Percentiles rank a stretch among this genome's conserved stretches.
These are phyloP conservation scores for Patella caerulea DNA, from an alignment of 2,888 invertebrate species.

Conservation along the genomic window DNA sequence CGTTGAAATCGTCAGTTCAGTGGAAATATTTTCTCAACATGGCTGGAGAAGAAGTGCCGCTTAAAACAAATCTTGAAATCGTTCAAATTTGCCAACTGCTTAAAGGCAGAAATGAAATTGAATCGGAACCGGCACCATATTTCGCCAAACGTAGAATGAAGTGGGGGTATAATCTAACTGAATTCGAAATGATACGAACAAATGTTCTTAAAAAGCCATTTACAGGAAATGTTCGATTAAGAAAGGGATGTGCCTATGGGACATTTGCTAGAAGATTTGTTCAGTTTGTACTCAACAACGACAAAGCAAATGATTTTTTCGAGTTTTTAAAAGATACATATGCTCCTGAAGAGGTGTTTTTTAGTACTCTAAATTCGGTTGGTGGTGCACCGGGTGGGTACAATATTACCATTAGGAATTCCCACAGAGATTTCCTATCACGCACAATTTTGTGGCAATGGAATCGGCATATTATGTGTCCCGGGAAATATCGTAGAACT, in stretches of 20 bases:
- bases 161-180: conserved; percentile 31
- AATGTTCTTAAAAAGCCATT: conserved; percentile 38
- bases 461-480: conserved; percentile 26
- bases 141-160: conserved; percentile 32
- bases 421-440: conserved; percentile 42
- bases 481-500: conserved; percentile 43
- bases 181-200: conserved; percentile 33
- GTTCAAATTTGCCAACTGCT: conserved; percentile 62
- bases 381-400: conserved; percentile 58
- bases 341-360: conserved; percentile 67
- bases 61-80: conserved; percentile 67
- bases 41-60: conserved; percentile 66
- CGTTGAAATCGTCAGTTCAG: conserved; percentile 34
- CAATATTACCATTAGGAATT: conserved; percentile 41
- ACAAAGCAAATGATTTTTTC: conserved; percentile 48
- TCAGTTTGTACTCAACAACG: conserved; percentile 52
- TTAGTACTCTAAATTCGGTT: conserved; percentile 64
- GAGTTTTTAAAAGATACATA: conserved; percentile 63
- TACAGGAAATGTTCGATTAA: conserved; percentile 38
- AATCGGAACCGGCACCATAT: conserved; percentile 40
- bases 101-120: conserved; percentile 68
- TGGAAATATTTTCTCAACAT: conserved; percentile 71
- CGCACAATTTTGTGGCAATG: conserved; percentile 50
- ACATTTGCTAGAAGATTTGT: conserved; percentile 60
- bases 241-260: conserved; percentile 65